Percentiles rank a stretch among this genome's conserved stretches.
Conservation (phyloP, 92 coral and sea anemone species). For the Pocillopora grandis region DNA sequence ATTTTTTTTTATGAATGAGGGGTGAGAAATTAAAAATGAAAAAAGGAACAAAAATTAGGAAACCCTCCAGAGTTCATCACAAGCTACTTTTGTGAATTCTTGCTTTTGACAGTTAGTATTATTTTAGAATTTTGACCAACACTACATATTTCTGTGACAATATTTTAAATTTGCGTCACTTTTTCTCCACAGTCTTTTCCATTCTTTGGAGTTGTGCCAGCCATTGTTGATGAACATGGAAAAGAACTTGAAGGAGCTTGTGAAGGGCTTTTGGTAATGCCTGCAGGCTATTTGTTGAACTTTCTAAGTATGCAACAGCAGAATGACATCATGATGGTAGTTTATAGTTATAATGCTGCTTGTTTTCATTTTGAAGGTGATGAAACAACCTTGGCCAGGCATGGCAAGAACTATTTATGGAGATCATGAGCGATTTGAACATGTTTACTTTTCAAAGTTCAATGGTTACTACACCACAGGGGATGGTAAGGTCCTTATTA, state of each 20-base stretch:
- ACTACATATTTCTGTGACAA: neutral
- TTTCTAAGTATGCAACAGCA: no score
- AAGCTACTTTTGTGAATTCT: no score
- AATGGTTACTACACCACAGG: conserved; percentile 94
- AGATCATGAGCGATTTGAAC: conserved; percentile 87
- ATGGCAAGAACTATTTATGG: conserved; percentile 96
- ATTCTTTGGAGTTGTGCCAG: conserved; percentile 98
- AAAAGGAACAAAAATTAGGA: no score
- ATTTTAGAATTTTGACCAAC: no score
- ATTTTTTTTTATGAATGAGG: no score
- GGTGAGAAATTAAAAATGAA: no score
- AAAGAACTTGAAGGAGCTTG: conserved; percentile 92
- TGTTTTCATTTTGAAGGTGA: conserved; percentile 53
- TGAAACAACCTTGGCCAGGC: conserved; percentile 99
- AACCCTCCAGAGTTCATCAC: no score
- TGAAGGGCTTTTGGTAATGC: conserved; percentile 86
- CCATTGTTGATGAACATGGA: conserved; percentile 92
- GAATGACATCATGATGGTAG: no score
- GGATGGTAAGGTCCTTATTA: conserved; percentile 74
- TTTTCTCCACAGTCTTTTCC: conserved; percentile 76
- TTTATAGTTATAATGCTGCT: neutral
- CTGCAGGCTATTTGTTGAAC: neutral
- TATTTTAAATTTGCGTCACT: neutral
- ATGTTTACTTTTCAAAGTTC: conserved; percentile 93
- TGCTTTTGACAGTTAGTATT: no score